phyloP scores from a whole-genome alignment of 2,113 vertebrate species.

The Todiramphus chloris region DNA sequence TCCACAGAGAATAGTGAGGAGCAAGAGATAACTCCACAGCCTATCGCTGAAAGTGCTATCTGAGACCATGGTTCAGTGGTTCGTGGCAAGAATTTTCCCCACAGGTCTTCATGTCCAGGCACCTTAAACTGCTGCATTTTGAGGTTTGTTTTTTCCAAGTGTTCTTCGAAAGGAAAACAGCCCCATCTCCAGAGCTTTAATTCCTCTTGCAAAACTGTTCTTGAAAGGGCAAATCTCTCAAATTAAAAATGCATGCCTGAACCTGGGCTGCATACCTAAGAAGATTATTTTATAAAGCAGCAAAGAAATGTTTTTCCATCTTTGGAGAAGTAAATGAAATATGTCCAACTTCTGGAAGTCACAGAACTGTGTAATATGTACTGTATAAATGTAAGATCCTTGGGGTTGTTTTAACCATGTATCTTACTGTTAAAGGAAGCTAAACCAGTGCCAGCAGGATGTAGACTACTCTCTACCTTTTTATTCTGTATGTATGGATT shows the following conservation, averaged over 20 bases:
- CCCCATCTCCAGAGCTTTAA: not conserved
- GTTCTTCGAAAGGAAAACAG: conserved; percentile 14
- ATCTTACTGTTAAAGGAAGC: not conserved
- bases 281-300: not conserved
- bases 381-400: not conserved
- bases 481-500: not conserved
- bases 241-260: not conserved
- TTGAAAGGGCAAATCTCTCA: not conserved
- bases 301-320: not conserved
- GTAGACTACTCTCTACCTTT: not conserved
- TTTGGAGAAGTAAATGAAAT: not conserved
- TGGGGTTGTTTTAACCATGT: not conserved
- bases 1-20: conserved; percentile 40
- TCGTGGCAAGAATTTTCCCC: not conserved
- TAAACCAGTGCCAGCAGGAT: not conserved
- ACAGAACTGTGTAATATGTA: not conserved
- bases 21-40: conserved; percentile 16
- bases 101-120: fast-evolving
- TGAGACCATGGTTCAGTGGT: conserved; percentile 11
- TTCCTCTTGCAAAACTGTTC: not conserved
- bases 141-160: not conserved
- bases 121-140: conserved; percentile 10
- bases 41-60: conserved; percentile 61
- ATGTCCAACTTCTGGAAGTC: not conserved
- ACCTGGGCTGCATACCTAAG: not conserved